Conservation (phyloP, 2,797 vertebrate species). For the Austrolebias charrua region DNA sequence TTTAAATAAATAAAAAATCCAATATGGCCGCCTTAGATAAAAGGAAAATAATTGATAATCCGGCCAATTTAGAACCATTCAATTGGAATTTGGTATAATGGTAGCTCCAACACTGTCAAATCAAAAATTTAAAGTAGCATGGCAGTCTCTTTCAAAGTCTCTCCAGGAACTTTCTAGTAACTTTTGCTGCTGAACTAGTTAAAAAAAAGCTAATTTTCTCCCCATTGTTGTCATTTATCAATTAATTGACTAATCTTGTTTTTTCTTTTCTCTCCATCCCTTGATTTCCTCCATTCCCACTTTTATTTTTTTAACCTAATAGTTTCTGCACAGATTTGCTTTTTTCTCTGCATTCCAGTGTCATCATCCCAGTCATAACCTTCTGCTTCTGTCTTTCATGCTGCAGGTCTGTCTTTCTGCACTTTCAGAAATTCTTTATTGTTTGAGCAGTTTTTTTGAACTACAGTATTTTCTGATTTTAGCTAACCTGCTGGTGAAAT, state of each 20-base stretch:
- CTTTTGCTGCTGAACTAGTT: too few species aligned
- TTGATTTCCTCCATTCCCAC: conserved; percentile 47
- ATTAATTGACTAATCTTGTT: conserved; percentile 37
- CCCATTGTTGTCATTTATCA: conserved; percentile 19
- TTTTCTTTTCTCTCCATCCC: conserved; percentile 60
- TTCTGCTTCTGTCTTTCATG: conserved; percentile 31
- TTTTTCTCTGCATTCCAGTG: conserved; percentile 45
- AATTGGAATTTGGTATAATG: too few species aligned
- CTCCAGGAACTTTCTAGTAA: too few species aligned
- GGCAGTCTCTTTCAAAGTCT: too few species aligned
- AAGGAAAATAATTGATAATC: too few species aligned
- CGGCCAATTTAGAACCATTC: too few species aligned
- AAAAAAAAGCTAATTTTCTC: not conserved
- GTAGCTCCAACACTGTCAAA: too few species aligned
- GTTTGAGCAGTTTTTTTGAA: conserved; percentile 5
- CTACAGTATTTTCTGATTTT: too few species aligned
- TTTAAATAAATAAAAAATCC: too few species aligned
- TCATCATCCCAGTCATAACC: conserved; percentile 49
- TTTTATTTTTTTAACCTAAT: conserved; percentile 29
- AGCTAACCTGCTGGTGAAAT: too few species aligned
- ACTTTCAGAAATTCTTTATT: conserved; percentile 11
- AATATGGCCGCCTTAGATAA: too few species aligned
- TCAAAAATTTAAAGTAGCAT: too few species aligned
- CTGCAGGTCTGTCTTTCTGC: conserved; percentile 50
- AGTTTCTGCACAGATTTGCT: conserved; percentile 44